A percentile compares a stretch with the other conserved stretches of the same genome.
Conservation (phyloP, 2,113 vertebrate species). For the Anthoscopus minutus region DNA sequence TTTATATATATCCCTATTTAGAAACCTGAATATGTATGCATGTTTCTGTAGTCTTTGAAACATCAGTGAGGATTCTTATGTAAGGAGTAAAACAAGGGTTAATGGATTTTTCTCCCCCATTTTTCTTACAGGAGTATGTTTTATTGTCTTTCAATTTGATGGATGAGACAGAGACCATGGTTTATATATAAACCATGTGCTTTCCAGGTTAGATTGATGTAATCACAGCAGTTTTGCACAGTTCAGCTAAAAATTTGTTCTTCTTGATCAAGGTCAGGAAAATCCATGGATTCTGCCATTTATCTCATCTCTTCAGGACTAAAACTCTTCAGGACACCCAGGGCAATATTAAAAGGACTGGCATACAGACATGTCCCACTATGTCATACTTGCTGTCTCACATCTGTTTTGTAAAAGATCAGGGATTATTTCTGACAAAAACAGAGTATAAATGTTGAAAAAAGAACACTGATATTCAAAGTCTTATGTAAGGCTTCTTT, state of each 20-base stretch:
- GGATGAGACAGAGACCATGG: neutral
- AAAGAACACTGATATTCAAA: neutral
- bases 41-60: neutral
- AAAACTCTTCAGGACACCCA: neutral
- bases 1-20: neutral
- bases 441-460: neutral
- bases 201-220: conserved; percentile 59
- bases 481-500: neutral
- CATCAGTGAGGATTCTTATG: neutral
- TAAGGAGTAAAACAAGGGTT: neutral
- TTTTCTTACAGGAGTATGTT: neutral
- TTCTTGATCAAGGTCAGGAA: conserved; percentile 64
- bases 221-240: conserved; percentile 50
- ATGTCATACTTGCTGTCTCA: neutral
- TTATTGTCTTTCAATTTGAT: neutral
- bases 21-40: neutral
- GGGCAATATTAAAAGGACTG: neutral
- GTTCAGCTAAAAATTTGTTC: conserved; percentile 65
- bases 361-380: neutral
- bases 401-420: neutral
- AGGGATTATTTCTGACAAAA: neutral
- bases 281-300: conserved; percentile 16
- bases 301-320: conserved; percentile 20
- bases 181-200: conserved; percentile 25
- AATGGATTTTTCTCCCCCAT: neutral